Base-by-base conservation (phyloP, 2,797 vertebrate genomes). In the Vireo griseus region DNA sequence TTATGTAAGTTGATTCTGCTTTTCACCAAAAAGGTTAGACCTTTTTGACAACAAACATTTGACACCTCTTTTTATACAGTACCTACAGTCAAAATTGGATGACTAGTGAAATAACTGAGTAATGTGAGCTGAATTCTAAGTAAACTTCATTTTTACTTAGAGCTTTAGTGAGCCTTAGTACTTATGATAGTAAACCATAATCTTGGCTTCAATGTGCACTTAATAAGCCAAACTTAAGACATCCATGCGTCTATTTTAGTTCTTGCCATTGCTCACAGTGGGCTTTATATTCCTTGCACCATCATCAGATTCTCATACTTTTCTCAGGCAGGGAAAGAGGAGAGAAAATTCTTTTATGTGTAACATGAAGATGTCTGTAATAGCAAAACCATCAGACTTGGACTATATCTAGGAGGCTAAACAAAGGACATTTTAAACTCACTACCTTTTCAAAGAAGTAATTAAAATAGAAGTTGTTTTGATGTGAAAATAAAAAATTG, bases 401-500 rank as follows among this genome's bases (percentile, higher is more conserved):
- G 21, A 19, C 47, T 90, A 3, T 48, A 42, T 73, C 17, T 57
- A 52, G 65, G 39, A 33, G 31, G 19, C n/a, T 88, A 72, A 90
- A 84, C 7, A 47, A 77, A 72, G 39, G 17, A 44, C 11, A 11
- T 76, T 89, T 90, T 26, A 74, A 90, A 85, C 12, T 81, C 16
- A 66, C 22, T 76, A 88, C 24, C 6, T 92, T 88, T 92, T 45
- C 29, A 52, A 87, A 85, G 18, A 74, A 63, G 21, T 72, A 67
- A 59, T 29, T 87, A 39, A 82, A 91, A 55, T 54, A 71, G 20
- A 68, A 50, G 7, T 55, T 76, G 73, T 85, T 94, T 86, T 80
- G n/a, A 55, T 77, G 74, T 95, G 68, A 83, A 93, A 97, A 96
- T 97, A 94, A 96, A 95, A 68, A 10, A 22, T 25, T 51, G 31